Evolutionary conservation across 2,888 invertebrate species (phyloP).

Genomic region (Drosophila austrosaltans): DNA sequence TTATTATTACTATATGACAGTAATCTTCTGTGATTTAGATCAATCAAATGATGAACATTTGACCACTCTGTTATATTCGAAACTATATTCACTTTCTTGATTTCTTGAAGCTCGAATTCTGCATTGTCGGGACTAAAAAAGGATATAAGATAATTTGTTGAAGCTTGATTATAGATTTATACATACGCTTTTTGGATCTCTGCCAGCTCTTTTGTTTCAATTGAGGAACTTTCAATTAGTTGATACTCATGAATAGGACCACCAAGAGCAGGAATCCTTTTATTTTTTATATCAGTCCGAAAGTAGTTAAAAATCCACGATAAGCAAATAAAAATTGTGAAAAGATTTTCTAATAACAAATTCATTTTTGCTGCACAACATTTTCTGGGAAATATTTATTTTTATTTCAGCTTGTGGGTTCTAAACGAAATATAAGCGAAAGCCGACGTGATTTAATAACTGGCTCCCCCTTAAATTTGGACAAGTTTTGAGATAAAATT

Average conservation of each 20-base stretch:
- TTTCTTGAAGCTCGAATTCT: not conserved
- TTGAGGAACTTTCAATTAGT: not conserved
- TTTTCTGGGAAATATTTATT: not conserved
- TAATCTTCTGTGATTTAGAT: not conserved
- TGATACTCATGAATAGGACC: not conserved
- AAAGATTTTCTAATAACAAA: not conserved
- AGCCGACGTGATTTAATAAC: conserved; percentile 88
- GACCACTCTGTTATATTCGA: not conserved
- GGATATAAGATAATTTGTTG: no score
- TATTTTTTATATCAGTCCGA: not conserved
- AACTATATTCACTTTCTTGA: not conserved
- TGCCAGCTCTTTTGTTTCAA: not conserved
- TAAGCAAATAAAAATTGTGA: not conserved
- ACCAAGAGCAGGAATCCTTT: not conserved
- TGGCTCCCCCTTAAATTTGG: conserved; percentile 86
- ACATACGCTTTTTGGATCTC: no score
- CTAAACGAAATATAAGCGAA: conserved; percentile 91
- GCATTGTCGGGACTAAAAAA: no score
- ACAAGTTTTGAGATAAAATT: conserved; percentile 88
- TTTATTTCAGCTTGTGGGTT: conserved; percentile 83
- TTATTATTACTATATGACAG: not conserved
- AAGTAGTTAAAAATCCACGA: not conserved
- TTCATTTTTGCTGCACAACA: not conserved
- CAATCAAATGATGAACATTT: not conserved
- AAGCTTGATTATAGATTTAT: no score